Percentiles rank a stretch among this genome's conserved stretches.
phyloP scores from a whole-genome alignment of 64 coral and sea anemone genomes.

The Platygyra sinensis region DNA sequence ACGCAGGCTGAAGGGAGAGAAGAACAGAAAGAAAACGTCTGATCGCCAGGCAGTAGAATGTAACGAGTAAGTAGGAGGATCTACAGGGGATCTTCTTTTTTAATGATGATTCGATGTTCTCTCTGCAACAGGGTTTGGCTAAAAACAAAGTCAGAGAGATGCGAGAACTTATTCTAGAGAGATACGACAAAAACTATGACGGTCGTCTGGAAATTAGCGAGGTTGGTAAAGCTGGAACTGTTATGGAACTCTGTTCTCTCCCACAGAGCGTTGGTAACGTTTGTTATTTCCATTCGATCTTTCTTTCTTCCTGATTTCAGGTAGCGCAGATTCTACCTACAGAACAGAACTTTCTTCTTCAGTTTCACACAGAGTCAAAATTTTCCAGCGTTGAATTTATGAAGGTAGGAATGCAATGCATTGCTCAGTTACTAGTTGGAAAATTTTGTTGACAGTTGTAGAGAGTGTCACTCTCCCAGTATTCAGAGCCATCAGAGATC shows the following conservation, averaged over 20 bases:
- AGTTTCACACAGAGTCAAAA: constrained; percentile 28
- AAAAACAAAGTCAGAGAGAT: constrained; percentile 52
- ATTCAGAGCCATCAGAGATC: no score
- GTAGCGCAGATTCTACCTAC: constrained; percentile 56
- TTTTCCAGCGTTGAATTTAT: constrained; percentile 68
- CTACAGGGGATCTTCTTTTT: not conserved
- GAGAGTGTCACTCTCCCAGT: no score
- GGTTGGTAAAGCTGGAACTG: not conserved
- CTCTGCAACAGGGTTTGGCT: constrained; percentile 6
- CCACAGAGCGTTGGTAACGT: no score
- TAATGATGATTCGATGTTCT: not conserved
- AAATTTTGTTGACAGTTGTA: no score
- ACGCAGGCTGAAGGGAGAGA: no score
- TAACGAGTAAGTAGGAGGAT: not conserved
- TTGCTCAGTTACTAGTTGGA: no score
- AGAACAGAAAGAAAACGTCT: no score
- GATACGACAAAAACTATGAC: constrained; percentile 63
- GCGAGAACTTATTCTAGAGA: constrained; percentile 50
- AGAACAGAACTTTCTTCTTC: constrained; percentile 58
- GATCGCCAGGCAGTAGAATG: no score
- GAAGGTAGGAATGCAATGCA: constrained; percentile 25
- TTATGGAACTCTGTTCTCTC: no score
- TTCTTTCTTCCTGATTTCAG: constrained; percentile 3
- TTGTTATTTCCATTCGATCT: not conserved
- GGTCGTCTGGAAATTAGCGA: constrained; percentile 48